Conservation (phyloP, 1,140 invertebrate species). For the Penaeus japonicus region DNA sequence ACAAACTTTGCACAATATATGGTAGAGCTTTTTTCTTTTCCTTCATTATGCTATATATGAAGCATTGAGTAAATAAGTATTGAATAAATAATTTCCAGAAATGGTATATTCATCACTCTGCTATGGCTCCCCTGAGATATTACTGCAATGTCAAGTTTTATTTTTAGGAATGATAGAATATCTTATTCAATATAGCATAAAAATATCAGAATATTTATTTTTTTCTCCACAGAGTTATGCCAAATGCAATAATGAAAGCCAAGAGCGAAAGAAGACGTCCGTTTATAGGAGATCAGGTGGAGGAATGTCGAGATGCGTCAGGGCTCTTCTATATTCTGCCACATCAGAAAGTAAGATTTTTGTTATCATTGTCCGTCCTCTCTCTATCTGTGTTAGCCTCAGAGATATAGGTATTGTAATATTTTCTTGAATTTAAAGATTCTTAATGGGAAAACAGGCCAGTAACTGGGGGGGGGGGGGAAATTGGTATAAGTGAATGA, state of each 20-base stretch:
- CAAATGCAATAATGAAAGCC: slow-evolving; percentile 98
- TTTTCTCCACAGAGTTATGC: slow-evolving; percentile 73
- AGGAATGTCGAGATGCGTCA: slow-evolving; percentile 95
- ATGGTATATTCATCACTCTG: too few species aligned
- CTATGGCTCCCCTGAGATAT: too few species aligned
- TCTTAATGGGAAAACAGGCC: too few species aligned
- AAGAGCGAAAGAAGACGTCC: slow-evolving; percentile 92
- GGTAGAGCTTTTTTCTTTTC: too few species aligned
- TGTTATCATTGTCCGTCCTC: slow-evolving; percentile 24
- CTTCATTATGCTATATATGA: too few species aligned
- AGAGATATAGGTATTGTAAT: neutral
- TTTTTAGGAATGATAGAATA: neutral
- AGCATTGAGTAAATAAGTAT: too few species aligned
- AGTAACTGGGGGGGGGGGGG: too few species aligned
- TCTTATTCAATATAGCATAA: neutral
- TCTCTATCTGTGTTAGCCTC: neutral
- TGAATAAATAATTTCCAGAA: too few species aligned
- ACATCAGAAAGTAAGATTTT: slow-evolving; percentile 79
- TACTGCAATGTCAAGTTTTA: neutral
- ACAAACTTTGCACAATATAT: too few species aligned
- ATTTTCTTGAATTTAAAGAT: slow-evolving; percentile 10
- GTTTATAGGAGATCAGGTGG: slow-evolving; percentile 92
- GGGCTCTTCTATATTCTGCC: slow-evolving; percentile 93
- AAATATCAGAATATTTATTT: neutral
- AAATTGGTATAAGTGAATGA: too few species aligned